These are phyloP conservation scores for Synanceia verrucosa DNA, from an alignment of 2,797 vertebrate species.

Conservation along the genomic window DNA sequence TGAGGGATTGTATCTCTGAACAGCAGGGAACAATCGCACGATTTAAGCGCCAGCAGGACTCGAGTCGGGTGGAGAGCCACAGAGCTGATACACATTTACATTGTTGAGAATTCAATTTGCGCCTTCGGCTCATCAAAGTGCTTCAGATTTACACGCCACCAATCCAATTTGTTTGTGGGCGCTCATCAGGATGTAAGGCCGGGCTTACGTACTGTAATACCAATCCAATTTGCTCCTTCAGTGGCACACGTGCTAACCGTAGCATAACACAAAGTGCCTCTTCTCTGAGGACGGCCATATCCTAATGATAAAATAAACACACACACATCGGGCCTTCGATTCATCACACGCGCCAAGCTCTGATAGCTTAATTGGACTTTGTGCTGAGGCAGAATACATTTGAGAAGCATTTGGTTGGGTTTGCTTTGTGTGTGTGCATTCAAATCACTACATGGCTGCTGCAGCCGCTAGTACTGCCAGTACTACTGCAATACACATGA, in stretches of 20 bases:
- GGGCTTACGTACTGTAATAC: conserved; percentile 80
- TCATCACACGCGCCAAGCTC: conserved; percentile 49
- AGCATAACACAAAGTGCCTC: conserved; percentile 57
- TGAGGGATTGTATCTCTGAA: conserved; percentile 79
- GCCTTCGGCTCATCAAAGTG: conserved; percentile 82
- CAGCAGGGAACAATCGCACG: conserved; percentile 84
- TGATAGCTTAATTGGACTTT: conserved; percentile 58
- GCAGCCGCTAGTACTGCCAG: not conserved
- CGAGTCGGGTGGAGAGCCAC: conserved; percentile 75
- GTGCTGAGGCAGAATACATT: conserved; percentile 34
- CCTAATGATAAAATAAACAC: conserved; percentile 76
- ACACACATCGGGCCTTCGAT: conserved; percentile 43
- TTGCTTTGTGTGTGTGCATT: conserved; percentile 18
- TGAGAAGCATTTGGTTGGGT: conserved; percentile 12
- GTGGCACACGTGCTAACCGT: conserved; percentile 75
- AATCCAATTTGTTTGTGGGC: conserved; percentile 91
- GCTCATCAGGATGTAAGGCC: conserved; percentile 67
- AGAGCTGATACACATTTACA: conserved; percentile 88
- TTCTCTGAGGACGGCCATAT: conserved; percentile 14
- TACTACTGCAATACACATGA: not conserved
- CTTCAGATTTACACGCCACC: conserved; percentile 87
- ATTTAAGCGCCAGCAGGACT: conserved; percentile 80
- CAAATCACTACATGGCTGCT: not conserved
- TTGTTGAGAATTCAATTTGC: conserved; percentile 92
- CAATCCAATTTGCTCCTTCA: conserved; percentile 92